Conservation (phyloP, 2,797 vertebrate genomes). For the Fistularia tabacaria region DNA sequence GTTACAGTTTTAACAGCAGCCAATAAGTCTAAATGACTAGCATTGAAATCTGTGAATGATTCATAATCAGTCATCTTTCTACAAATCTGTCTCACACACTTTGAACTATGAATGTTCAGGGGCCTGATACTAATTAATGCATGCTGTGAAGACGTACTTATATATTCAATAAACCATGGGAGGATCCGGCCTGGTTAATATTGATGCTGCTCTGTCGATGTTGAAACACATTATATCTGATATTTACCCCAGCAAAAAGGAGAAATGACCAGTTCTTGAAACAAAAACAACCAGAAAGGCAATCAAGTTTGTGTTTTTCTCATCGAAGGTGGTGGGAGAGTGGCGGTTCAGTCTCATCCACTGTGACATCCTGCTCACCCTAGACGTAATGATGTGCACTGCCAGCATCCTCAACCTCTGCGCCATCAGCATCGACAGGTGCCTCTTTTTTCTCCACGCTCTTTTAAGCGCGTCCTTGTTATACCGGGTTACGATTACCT, state of each 20-base stretch:
- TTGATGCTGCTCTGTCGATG: conserved; percentile 3
- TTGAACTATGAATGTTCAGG: background rate
- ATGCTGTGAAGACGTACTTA: background rate
- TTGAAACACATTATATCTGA: background rate
- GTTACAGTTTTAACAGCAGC: too few species aligned
- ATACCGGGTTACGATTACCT: too few species aligned
- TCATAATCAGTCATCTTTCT: background rate
- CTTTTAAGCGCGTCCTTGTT: too few species aligned
- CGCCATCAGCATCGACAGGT: conserved; percentile 83
- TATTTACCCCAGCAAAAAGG: background rate
- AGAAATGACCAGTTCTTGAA: background rate
- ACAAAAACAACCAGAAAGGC: background rate
- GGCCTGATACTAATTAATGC: background rate
- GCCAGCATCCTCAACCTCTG: conserved; percentile 83
- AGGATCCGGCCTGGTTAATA: conserved; percentile 2
- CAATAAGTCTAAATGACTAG: too few species aligned
- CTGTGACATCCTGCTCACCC: conserved; percentile 78
- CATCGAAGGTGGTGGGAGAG: conserved; percentile 74
- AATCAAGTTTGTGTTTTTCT: conserved; percentile 13
- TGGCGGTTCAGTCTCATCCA: conserved; percentile 79
- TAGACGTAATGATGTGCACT: conserved; percentile 83
- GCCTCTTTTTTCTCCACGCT: background rate
- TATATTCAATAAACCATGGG: background rate
- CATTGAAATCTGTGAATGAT: background rate
- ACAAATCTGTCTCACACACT: too few species aligned